These are phyloP conservation scores for Phodopus roborovskii DNA, from an alignment of 2,113 vertebrate genomes.

Conservation along the genomic window DNA sequence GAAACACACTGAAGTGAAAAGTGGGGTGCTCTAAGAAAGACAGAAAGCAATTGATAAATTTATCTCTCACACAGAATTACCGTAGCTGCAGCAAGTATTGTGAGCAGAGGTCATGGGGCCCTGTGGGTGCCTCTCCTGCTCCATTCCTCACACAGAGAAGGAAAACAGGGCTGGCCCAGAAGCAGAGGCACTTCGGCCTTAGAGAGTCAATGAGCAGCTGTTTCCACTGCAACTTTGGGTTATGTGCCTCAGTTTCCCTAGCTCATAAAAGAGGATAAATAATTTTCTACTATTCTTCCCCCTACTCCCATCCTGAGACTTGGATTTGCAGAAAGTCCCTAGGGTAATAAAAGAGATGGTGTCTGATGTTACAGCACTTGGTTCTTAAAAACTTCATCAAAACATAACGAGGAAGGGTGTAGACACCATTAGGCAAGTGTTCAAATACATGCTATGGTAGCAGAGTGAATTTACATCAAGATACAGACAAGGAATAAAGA, in stretches of 20 bases:
- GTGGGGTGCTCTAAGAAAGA: constrained; percentile 45
- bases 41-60: neutral
- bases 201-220: neutral
- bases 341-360: neutral
- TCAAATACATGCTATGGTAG: neutral
- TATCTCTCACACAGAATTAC: neutral
- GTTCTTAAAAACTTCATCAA: neutral
- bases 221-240: neutral
- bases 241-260: neutral
- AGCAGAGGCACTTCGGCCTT: neutral
- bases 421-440: neutral
- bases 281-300: neutral
- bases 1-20: constrained; percentile 36
- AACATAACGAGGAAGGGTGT: neutral
- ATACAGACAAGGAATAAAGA: neutral
- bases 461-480: neutral
- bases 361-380: neutral
- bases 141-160: neutral
- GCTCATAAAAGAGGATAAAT: neutral
- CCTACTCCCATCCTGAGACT: neutral
- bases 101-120: neutral
- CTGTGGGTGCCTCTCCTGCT: no score
- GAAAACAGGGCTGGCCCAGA: neutral
- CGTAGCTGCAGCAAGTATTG: neutral
- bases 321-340: neutral